Evolutionary conservation across 2,888 invertebrate genomes (phyloP), one percentile per base, ranked within the genome.

Genomic region (Pharmacophagus antenor): DNA sequence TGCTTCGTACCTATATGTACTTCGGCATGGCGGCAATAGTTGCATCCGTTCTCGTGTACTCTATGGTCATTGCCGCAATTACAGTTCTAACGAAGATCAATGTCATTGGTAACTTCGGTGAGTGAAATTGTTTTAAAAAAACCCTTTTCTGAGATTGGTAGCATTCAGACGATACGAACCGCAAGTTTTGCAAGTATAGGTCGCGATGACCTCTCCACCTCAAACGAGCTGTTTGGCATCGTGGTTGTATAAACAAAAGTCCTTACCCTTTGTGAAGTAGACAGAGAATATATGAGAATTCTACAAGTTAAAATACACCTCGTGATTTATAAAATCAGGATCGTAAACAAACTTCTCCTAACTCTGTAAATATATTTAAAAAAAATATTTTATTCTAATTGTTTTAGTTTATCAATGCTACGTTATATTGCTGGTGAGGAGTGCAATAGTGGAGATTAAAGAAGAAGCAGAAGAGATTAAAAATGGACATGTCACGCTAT

Each of bases 341-440:
- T n/a, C n/a, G n/a, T n/a, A n/a, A n/a, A n/a, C n/a, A n/a, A n/a
- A n/a, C n/a, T n/a, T n/a, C n/a, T n/a, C n/a, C n/a, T n/a, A n/a
- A 27, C 27, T 27, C 10, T 27, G 7, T 25, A 25, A 25, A 25
- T 7, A 25, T 5, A 25, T 25, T 5, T 3, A 3, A 25, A 25
- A 25, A 6, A 25, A 25, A 5, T 5, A 25, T 25, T 31, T 18
- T 25, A 20, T 48, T 54, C 50, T 57, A 57, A 72, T n/a, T 3
- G 47, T 70, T 79, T 0, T 76, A 86, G 86, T 79, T 22, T 82
- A 77, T 64, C 82, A 85, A 68, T 42, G 74, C 58, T 86, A 84
- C 71, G 63, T 82, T 0, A 67, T 85, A 2, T 31, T 86, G 15
- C 62, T 86, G 31, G 77, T 84, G 0, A 68, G 85, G 63, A 85